Evolutionary conservation across 2,797 vertebrate genomes (phyloP), one percentile per base, ranked within the genome.

Genomic region (Erethizon dorsatum): DNA sequence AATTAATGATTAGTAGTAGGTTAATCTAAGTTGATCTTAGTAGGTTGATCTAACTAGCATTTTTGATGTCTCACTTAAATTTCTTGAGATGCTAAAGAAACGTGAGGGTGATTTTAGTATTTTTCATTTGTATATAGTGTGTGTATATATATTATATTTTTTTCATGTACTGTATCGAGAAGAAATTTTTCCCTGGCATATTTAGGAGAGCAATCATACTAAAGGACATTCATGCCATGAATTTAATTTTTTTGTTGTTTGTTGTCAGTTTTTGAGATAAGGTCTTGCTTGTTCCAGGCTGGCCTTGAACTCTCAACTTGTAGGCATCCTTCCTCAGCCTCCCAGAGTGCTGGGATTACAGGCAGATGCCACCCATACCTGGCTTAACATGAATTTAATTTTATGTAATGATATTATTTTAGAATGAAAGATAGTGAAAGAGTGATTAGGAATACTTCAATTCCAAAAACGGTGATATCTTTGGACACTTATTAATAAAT

Each of bases 381-480:
- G 26, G 47, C 9, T 78, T 90, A 93, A 65, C 37, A 79, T 73
- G 65, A 45, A 7, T 28, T 93, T 94, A 88, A 75, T 91, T 95
- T 94, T 97, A 82, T 77, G 56, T 52, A 54, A 73, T 82, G 75
- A 57, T 85, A 41, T 33, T 67, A 8, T 94, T 87, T 52, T 78
- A 45, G 91, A 91, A 22, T 90, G 54, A 97, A 93, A 96, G 79
- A 22, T 92, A 83, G 41, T 71, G 24, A 47, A 63, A 80, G 57
- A 77, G 9, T 91, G 57, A 63, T 85, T 80, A 69, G 47, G 54
- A 89, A 56, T 88, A 88, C 15, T 67, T 28, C 11, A 73, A 7
- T 83, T 95, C 61, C 56, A 95, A 90, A 79, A 82, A 31, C 1
- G 0, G 18, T 86, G 15, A 28, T 83, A n/a, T 83, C 54, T n/a